phyloP scores from a whole-genome alignment of 2,113 vertebrate species.

The Urocynchramus pylzowi region DNA sequence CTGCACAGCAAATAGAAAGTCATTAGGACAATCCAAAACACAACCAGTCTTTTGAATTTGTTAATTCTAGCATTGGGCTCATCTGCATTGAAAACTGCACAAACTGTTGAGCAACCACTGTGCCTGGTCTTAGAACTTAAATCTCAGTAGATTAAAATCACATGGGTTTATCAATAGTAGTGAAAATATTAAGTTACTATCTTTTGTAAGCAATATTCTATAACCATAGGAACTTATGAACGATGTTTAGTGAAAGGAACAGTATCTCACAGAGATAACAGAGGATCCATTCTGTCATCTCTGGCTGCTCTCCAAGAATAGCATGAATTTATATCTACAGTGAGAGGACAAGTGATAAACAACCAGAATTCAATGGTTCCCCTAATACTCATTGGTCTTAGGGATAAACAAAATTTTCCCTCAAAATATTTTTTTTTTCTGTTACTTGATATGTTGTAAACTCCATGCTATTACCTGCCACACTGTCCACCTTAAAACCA shows the following conservation, averaged over 20 bases:
- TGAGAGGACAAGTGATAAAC: background rate
- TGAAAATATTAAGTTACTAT: background rate
- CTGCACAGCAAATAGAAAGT: background rate
- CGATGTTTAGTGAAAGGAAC: background rate
- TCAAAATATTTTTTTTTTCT: background rate
- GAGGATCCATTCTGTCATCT: background rate
- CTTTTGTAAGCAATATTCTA: background rate
- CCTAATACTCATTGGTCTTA: background rate
- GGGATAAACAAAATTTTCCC: background rate
- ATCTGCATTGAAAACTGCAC: background rate
- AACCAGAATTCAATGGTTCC: background rate
- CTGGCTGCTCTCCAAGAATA: background rate
- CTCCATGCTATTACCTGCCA: background rate
- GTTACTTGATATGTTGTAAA: background rate
- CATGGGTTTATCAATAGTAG: background rate
- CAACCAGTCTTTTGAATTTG: background rate
- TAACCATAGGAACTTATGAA: background rate
- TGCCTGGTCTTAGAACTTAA: background rate
- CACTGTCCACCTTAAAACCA: background rate
- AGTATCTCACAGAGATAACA: background rate
- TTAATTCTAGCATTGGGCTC: background rate
- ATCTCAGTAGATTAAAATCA: background rate
- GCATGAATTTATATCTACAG: background rate
- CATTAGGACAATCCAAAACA: background rate
- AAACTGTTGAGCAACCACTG: background rate